Conservation (phyloP, 2,113 vertebrate genomes). For the Saccopteryx bilineata region DNA sequence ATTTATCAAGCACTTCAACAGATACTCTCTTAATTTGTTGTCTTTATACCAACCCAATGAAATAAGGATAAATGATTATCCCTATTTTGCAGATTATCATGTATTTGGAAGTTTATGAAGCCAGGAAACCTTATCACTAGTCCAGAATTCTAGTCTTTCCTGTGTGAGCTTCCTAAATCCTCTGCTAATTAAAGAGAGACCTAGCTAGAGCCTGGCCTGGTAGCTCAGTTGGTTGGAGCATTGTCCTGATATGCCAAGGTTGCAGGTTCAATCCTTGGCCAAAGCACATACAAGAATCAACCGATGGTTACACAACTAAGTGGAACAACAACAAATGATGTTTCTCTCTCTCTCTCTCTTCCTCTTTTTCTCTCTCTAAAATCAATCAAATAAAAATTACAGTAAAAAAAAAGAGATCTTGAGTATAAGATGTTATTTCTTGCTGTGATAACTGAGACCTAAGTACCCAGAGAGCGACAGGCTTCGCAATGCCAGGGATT, state of each 20-base stretch:
- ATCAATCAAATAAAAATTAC: too few relatives aligned
- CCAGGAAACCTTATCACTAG: not conserved
- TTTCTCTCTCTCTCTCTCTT: too few relatives aligned
- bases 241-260: too few relatives aligned
- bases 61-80: constrained; percentile 25
- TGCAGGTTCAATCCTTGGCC: too few relatives aligned
- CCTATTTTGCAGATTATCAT: not conserved
- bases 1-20: not conserved
- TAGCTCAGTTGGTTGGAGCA: too few relatives aligned
- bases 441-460: not conserved
- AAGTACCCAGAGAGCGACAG: not conserved
- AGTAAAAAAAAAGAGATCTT: too few relatives aligned
- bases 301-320: too few relatives aligned
- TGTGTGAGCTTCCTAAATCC: not conserved
- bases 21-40: not conserved
- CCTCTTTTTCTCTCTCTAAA: too few relatives aligned
- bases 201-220: not conserved
- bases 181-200: not conserved
- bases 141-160: not conserved
- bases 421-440: not conserved
- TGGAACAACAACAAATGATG: too few relatives aligned
- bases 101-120: not conserved
- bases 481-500: not conserved
- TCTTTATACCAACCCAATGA: not conserved
- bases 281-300: too few relatives aligned